Percentiles rank a stretch among this genome's conserved stretches.
Conservation (phyloP, 2,888 invertebrate genomes). For the Bellardia bayeri region DNA sequence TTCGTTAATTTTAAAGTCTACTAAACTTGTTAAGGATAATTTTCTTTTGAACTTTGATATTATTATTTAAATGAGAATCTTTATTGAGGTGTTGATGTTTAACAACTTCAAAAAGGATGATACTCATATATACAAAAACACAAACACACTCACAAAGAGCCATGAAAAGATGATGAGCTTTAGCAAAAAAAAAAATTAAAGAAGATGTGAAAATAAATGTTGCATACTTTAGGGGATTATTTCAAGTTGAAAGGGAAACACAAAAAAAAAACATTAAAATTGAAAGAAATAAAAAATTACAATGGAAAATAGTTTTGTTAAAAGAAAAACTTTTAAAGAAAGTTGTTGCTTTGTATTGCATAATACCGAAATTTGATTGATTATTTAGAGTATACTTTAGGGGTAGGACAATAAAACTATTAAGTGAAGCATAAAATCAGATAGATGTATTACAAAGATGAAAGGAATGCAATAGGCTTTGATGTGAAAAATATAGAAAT, state of each 20-base stretch:
- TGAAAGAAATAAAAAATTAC: constrained; percentile 9
- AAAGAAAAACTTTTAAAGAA: constrained; percentile 17
- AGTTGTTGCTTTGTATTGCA: neutral
- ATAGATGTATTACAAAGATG: neutral
- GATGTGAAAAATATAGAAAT: too few relatives aligned
- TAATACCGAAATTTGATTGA: constrained; percentile 36
- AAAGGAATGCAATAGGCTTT: neutral
- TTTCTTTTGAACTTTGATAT: constrained; percentile 71
- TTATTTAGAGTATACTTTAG: constrained; percentile 6
- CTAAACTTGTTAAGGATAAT: constrained; percentile 72
- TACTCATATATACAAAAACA: constrained; percentile 42
- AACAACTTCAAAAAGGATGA: constrained; percentile 70
- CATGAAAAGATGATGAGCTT: constrained; percentile 38
- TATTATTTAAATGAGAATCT: constrained; percentile 72
- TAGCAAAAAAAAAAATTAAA: constrained; percentile 17
- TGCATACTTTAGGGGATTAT: constrained; percentile 51
- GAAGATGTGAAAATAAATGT: constrained; percentile 54
- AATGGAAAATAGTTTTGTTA: constrained; percentile 50
- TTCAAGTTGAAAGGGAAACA: constrained; percentile 14
- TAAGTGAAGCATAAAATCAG: constrained; percentile 5
- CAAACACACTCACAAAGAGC: neutral
- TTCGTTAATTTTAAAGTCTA: constrained; percentile 72
- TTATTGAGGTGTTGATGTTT: constrained; percentile 73
- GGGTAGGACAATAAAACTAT: neutral
- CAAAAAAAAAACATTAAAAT: constrained; percentile 8